Percentiles rank a stretch among this genome's conserved stretches.
These are phyloP conservation scores for Phaethon lepturus DNA, from an alignment of 2,113 vertebrate species.

Conservation along the genomic window DNA sequence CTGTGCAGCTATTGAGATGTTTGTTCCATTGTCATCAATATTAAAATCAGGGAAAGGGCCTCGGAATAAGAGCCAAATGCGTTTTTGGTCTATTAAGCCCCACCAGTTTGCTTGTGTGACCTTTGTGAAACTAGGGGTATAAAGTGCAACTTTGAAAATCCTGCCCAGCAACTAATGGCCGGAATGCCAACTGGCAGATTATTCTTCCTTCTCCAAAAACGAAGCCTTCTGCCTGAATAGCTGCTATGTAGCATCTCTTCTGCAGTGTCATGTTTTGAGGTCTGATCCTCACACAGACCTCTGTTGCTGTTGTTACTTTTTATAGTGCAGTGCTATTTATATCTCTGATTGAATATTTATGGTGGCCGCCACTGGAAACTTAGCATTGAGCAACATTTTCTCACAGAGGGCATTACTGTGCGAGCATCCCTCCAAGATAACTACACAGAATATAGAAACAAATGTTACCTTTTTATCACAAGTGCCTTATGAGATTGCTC, in stretches of 20 bases:
- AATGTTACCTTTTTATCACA: neutral
- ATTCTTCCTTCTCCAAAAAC: neutral
- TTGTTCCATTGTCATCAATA: neutral
- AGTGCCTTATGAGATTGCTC: neutral
- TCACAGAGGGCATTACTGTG: neutral
- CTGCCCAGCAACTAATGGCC: neutral
- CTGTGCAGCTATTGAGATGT: neutral
- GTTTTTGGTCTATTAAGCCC: neutral
- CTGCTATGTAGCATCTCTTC: slow-evolving; percentile 4
- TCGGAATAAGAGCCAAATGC: neutral
- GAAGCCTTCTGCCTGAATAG: neutral
- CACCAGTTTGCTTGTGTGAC: neutral
- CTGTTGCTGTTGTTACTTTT: slow-evolving; percentile 1
- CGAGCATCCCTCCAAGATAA: neutral
- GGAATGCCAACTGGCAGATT: neutral
- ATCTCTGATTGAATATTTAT: neutral
- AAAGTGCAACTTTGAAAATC: slow-evolving; percentile 7
- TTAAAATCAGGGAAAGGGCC: neutral
- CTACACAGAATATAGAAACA: neutral
- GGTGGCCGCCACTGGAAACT: neutral
- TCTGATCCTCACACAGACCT: neutral
- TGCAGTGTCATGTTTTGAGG: neutral
- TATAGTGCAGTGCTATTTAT: neutral
- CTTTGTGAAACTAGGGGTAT: neutral
- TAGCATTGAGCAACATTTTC: neutral